A percentile compares a stretch with the other conserved stretches of the same genome.
Conservation (phyloP, 2,888 invertebrate genomes). For the Hypena proboscidalis region DNA sequence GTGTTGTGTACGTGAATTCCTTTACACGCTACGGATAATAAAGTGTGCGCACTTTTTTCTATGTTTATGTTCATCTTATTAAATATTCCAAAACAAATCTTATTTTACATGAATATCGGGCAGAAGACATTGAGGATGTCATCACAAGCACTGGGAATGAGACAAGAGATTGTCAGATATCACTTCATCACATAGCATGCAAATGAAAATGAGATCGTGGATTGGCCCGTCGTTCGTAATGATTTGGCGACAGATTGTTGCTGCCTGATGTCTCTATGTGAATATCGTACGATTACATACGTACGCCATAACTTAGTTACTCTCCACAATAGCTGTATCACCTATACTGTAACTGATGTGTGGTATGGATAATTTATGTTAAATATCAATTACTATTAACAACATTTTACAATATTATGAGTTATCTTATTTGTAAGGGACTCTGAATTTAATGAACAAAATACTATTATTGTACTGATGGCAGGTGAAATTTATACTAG, state of each 20-base stretch:
- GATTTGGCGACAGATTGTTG: slow-evolving; percentile 23
- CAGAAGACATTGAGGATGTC: too few species aligned
- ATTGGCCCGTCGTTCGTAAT: slow-evolving; percentile 18
- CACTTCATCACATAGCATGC: too few species aligned
- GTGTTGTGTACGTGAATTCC: slow-evolving; percentile 35
- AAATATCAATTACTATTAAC: slow-evolving; percentile 34
- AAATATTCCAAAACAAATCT: slow-evolving; percentile 26
- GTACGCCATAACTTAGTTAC: slow-evolving; percentile 40
- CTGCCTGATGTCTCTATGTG: slow-evolving; percentile 16
- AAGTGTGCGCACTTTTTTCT: slow-evolving; percentile 21
- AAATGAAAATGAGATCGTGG: slow-evolving; percentile 10
- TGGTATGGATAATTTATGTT: slow-evolving; percentile 16
- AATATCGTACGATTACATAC: slow-evolving; percentile 17
- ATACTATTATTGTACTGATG: slow-evolving; percentile 24
- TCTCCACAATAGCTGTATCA: slow-evolving; percentile 48
- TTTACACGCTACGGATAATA: slow-evolving; percentile 45
- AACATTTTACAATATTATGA: slow-evolving; percentile 22
- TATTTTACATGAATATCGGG: slow-evolving; percentile 36
- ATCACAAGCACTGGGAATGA: too few species aligned
- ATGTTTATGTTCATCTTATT: slow-evolving; percentile 17
- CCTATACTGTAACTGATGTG: slow-evolving; percentile 11
- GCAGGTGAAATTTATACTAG: slow-evolving; percentile 24
- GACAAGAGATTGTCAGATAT: too few species aligned
- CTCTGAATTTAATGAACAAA: slow-evolving; percentile 32
- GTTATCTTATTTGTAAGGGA: slow-evolving; percentile 22